These are phyloP conservation scores for Aleiodes testaceus DNA, from an alignment of 2,888 invertebrate genomes.

Conservation along the genomic window DNA sequence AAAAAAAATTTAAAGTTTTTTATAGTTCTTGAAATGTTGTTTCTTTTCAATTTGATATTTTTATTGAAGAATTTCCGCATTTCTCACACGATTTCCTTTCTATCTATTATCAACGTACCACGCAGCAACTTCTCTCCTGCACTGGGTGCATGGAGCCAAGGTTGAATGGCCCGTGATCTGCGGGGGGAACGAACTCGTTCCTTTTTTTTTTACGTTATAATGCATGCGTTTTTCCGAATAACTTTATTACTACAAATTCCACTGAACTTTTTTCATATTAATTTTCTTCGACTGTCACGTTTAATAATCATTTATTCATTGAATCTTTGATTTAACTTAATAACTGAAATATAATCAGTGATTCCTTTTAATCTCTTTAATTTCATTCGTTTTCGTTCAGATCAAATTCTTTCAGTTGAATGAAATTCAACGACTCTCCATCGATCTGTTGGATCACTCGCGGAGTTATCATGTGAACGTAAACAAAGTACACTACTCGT, in stretches of 20 bases:
- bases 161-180: conserved; percentile 53
- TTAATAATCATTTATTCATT: too few species aligned
- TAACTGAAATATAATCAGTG: too few species aligned
- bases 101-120: conserved; percentile 16
- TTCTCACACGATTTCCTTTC: conserved; percentile 22
- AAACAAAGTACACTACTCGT: conserved; percentile 5
- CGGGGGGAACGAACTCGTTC: conserved; percentile 53
- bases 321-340: too few species aligned
- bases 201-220: conserved; percentile 37
- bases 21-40: conserved; percentile 50
- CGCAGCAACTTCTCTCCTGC: conserved; percentile 27
- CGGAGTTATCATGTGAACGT: not conserved
- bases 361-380: too few species aligned
- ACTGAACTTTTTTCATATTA: not conserved
- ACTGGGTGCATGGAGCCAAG: conserved; percentile 42
- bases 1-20: conserved; percentile 35
- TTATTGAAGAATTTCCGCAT: conserved; percentile 10
- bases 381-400: too few species aligned
- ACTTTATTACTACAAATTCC: not conserved
- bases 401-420: too few species aligned
- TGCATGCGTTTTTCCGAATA: not conserved
- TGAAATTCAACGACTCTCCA: not conserved
- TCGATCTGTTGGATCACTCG: not conserved
- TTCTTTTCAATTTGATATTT: conserved; percentile 12
- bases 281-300: too few species aligned